Evolutionary conservation across 2,888 invertebrate genomes (phyloP), one percentile per base, ranked within the genome.

Genomic region (Penaeus monodon): DNA sequence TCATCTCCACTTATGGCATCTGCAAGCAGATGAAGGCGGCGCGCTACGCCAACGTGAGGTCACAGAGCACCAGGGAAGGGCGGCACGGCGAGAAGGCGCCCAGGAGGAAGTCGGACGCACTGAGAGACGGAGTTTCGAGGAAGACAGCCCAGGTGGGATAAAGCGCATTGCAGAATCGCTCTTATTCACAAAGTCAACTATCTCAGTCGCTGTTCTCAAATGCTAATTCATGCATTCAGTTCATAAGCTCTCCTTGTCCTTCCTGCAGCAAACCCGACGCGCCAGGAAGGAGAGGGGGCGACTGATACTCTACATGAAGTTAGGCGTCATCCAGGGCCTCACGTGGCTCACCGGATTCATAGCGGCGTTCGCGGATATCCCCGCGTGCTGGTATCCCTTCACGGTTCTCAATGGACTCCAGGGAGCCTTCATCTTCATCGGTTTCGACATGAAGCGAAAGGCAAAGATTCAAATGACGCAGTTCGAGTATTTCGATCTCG

Each of bases 321-420:
- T 93, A 33, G 92, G 92, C 0, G 90, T 92, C 4, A 92, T 93
- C 8, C 93, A 93, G 92, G 93, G 93, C 0, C 90, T 93, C 14
- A 92, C 93, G 0, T 93, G 93, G 93, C 90, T 92, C 8, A 92
- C 92, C 24, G 93, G 93, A 0, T 92, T 93, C 90, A 78, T 93
- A 6, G 93, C 93, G 0, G 91, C 91, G 3, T 90, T 93, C 10
- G 89, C 91, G 0, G 91, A 92, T 8, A 89, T 91, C 38, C 88
- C 91, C 22, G 91, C 91, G 1, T 91, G 93, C 44, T 93, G 93
- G 93, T 93, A 93, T 90, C 91, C 92, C 4, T 93, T 93, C 91
- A 92, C 93, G 4, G 88, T 93, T 20, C 91, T 93, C 85, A 93
- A 93, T 90, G 92, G 92, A 4, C 91, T 93, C 6, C 93, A 93